Evolutionary conservation across 2,113 vertebrate genomes (phyloP).

Genomic region (Sinocyclocheilus anophthalmus): DNA sequence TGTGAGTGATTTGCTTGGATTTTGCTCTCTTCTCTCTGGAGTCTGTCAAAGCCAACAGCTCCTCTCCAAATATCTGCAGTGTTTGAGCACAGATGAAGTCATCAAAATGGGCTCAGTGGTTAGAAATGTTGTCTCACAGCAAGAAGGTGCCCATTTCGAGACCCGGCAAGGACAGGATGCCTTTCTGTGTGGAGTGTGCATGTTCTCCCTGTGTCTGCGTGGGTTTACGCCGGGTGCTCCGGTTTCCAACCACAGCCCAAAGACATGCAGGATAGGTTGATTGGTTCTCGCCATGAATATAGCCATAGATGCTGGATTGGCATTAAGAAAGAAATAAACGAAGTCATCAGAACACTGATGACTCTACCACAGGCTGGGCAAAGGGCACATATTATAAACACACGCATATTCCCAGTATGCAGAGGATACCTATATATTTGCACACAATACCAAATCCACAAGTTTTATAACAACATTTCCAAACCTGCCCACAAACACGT

Average conservation of each 20-base stretch:
- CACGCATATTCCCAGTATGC: neutral
- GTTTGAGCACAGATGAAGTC: constrained; percentile 48
- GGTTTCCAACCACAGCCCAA: no score
- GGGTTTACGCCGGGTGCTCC: no score
- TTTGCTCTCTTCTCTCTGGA: constrained; percentile 30
- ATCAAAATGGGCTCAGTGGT: constrained; percentile 4
- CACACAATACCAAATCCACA: neutral
- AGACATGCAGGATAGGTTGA: no score
- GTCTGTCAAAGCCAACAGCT: constrained; percentile 41
- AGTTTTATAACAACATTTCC: neutral
- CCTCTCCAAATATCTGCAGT: constrained; percentile 51
- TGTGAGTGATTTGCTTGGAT: constrained; percentile 42
- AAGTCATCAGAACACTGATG: constrained; percentile 41
- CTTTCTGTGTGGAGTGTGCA: no score
- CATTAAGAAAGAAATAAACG: no score
- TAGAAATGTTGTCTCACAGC: no score
- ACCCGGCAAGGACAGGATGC: no score
- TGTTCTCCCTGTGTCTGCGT: no score
- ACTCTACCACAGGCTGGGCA: constrained; percentile 20
- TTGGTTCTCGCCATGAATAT: no score
- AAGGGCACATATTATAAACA: neutral
- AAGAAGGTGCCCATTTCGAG: no score
- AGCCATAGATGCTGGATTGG: no score
- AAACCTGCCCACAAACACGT: neutral
- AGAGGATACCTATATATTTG: neutral